Percentiles rank a stretch among this genome's conserved stretches.
These are phyloP conservation scores for Hyles lineata DNA, from an alignment of 2,888 invertebrate species.

Conservation along the genomic window DNA sequence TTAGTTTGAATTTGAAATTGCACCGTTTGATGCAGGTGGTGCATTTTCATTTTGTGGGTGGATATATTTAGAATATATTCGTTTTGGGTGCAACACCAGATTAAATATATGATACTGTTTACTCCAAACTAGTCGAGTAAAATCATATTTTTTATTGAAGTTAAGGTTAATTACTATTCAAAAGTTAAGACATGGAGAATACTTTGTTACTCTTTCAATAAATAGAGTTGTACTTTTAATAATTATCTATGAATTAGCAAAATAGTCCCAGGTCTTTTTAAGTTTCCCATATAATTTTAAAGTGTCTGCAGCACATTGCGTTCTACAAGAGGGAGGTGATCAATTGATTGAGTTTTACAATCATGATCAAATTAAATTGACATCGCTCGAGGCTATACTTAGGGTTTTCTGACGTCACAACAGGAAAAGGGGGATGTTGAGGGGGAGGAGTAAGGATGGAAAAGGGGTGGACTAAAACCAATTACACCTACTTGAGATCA, in stretches of 20 bases:
- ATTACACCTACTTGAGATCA: conserved; percentile 10
- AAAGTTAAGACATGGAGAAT: no score
- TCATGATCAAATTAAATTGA: conserved; percentile 26
- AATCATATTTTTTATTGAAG: no score
- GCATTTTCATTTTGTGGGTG: background rate
- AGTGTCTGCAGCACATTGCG: background rate
- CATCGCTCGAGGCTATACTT: conserved; percentile 17
- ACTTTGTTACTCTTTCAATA: no score
- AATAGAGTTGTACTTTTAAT: no score
- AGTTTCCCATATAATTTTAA: background rate
- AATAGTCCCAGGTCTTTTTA: background rate
- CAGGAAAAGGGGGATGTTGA: background rate
- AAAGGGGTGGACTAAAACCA: background rate
- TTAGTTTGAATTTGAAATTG: background rate
- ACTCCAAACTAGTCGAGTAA: no score
- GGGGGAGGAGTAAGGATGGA: background rate
- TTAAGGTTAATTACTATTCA: no score
- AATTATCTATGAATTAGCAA: no score
- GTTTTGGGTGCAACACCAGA: background rate
- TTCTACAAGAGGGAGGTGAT: conserved; percentile 8
- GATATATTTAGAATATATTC: background rate
- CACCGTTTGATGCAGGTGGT: conserved; percentile 1
- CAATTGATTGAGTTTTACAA: conserved; percentile 12
- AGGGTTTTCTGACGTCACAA: conserved; percentile 1
- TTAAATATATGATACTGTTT: no score